These are phyloP conservation scores for Eufriesea mexicana DNA, from an alignment of 1,140 invertebrate genomes.

Conservation along the genomic window DNA sequence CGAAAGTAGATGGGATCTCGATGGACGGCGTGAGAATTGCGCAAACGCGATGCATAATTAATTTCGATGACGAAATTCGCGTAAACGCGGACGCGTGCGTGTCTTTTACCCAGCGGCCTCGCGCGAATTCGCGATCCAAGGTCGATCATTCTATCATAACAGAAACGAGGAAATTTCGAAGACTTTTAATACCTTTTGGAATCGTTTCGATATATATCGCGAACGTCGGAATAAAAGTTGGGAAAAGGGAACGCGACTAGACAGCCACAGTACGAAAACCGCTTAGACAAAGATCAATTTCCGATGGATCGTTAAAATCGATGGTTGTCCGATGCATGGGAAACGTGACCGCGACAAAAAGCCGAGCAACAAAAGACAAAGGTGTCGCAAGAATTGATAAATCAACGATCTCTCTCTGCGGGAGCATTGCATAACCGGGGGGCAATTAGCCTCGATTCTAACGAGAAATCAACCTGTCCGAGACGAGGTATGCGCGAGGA, in stretches of 20 bases:
- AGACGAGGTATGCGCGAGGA: background rate
- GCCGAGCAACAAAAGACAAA: conserved; percentile 18
- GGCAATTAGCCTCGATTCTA: conserved; percentile 65
- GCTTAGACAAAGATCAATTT: background rate
- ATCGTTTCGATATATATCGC: too few species aligned
- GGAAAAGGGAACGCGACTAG: too few species aligned
- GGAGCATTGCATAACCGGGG: conserved; percentile 45
- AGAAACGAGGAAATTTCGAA: too few species aligned
- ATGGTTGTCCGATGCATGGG: background rate
- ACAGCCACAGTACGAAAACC: background rate
- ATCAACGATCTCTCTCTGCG: conserved; percentile 18
- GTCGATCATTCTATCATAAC: too few species aligned
- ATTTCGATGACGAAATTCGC: conserved; percentile 42
- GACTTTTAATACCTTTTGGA: too few species aligned
- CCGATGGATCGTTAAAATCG: background rate
- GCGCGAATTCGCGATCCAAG: too few species aligned
- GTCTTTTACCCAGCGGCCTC: too few species aligned
- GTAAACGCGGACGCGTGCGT: background rate
- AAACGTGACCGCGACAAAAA: conserved; percentile 14
- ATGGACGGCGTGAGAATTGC: conserved; percentile 32
- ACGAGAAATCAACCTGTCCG: conserved; percentile 46
- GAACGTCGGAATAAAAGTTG: too few species aligned
- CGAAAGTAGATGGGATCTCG: conserved; percentile 54
- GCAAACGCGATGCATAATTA: conserved; percentile 39
- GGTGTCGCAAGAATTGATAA: conserved; percentile 41